Conservation (phyloP, 2,888 invertebrate genomes). For the Carpatolechia fugitivella region DNA sequence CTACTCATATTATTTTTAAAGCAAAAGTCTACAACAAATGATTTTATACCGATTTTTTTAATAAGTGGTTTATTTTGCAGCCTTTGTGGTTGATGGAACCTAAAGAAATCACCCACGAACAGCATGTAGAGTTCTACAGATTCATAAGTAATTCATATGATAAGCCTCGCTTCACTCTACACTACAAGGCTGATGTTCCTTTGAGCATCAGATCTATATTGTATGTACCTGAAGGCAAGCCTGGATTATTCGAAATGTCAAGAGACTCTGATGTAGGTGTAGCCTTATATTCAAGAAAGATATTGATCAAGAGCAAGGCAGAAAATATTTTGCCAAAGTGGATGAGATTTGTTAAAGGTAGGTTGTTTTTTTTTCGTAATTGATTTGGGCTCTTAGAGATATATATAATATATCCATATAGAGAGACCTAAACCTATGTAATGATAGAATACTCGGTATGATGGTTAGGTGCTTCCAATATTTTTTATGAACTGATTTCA, state of each 20-base stretch:
- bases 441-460: too few relatives aligned
- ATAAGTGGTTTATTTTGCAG: conserved; percentile 56
- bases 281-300: conserved; percentile 93
- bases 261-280: conserved; percentile 92
- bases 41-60: too few relatives aligned
- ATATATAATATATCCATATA: too few relatives aligned
- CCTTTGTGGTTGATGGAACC: conserved; percentile 96
- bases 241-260: conserved; percentile 93
- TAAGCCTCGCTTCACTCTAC: conserved; percentile 91
- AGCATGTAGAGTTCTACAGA: conserved; percentile 96
- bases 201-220: conserved; percentile 93
- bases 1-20: too few relatives aligned
- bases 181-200: conserved; percentile 96
- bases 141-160: conserved; percentile 93
- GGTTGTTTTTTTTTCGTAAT: too few relatives aligned
- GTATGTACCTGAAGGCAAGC: conserved; percentile 96
- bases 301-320: conserved; percentile 94
- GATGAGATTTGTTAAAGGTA: conserved; percentile 96
- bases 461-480: too few relatives aligned
- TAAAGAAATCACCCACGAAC: conserved; percentile 89
- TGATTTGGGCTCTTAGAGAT: too few relatives aligned
- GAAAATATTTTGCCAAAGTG: conserved; percentile 96
- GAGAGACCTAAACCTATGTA: too few relatives aligned
- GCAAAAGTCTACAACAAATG: too few relatives aligned
- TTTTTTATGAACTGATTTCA: too few relatives aligned